Conservation (phyloP, 2,888 invertebrate genomes). For the Rhorus exstirpatorius region DNA sequence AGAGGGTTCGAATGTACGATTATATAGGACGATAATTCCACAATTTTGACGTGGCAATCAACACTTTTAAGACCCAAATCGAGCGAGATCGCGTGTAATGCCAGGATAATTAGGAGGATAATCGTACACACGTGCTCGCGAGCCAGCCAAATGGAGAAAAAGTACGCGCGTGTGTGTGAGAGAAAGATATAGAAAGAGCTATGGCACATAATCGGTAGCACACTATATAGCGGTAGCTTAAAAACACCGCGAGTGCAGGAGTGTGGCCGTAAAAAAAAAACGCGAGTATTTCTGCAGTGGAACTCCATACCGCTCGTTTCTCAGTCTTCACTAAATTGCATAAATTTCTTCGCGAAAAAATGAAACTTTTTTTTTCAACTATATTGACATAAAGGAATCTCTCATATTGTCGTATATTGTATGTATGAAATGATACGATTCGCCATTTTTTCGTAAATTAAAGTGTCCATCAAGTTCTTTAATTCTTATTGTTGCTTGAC, state of each 20-base stretch:
- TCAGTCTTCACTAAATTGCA: neutral
- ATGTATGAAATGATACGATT: too few relatives aligned
- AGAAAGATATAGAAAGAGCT: slow-evolving; percentile 23
- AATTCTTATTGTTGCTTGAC: too few relatives aligned
- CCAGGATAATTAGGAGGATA: slow-evolving; percentile 79
- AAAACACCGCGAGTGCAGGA: slow-evolving; percentile 44
- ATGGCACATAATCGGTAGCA: slow-evolving; percentile 49
- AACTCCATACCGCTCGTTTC: slow-evolving; percentile 54
- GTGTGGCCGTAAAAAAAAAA: slow-evolving; percentile 43
- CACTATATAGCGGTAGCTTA: slow-evolving; percentile 42
- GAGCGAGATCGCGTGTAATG: slow-evolving; percentile 78
- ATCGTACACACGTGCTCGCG: slow-evolving; percentile 76
- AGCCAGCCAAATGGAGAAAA: slow-evolving; percentile 71
- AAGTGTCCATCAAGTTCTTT: too few relatives aligned
- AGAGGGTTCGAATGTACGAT: slow-evolving; percentile 49
- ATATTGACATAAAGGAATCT: too few relatives aligned
- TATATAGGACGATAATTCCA: slow-evolving; percentile 64
- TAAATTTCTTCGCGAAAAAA: neutral
- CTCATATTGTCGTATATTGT: too few relatives aligned
- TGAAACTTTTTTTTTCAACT: too few relatives aligned
- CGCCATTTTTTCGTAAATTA: too few relatives aligned
- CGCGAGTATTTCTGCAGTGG: slow-evolving; percentile 50
- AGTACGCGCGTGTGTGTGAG: slow-evolving; percentile 20
- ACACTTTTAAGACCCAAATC: slow-evolving; percentile 66
- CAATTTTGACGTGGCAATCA: slow-evolving; percentile 62